Conservation (phyloP, 2,113 vertebrate species). For the Ophiodon elongatus region DNA sequence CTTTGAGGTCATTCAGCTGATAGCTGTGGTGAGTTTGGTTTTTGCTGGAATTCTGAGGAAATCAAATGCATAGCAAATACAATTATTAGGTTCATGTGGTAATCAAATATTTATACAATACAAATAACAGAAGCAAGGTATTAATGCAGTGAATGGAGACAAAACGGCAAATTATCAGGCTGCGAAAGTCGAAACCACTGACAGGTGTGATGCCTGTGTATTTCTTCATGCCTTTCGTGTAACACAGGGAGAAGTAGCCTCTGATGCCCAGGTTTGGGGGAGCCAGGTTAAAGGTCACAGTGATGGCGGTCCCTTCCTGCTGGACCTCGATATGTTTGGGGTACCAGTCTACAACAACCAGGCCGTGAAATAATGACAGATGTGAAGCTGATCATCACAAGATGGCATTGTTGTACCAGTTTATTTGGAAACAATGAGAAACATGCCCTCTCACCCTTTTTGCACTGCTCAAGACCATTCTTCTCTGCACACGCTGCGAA, state of each 20-base stretch:
- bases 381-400: background rate
- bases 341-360: constrained; percentile 82
- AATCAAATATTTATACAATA: background rate
- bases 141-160: background rate
- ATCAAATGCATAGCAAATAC: background rate
- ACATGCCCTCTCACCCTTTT: constrained; percentile 70
- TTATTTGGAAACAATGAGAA: background rate
- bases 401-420: background rate
- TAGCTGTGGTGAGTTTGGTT: constrained; percentile 81
- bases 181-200: constrained; percentile 29
- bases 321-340: constrained; percentile 75
- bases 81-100: background rate
- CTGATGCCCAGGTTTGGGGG: constrained; percentile 78
- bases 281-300: constrained; percentile 85
- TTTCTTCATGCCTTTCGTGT: constrained; percentile 64
- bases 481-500: constrained; percentile 83
- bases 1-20: constrained; percentile 70
- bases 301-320: constrained; percentile 71
- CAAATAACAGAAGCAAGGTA: background rate
- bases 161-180: background rate
- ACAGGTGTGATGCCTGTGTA: constrained; percentile 79
- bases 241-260: constrained; percentile 82
- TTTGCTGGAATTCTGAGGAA: constrained; percentile 65
- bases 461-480: constrained; percentile 80
- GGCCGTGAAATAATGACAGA: background rate